Evolutionary conservation across 2,797 vertebrate genomes (phyloP).

Genomic region (Rhinophrynus dorsalis): DNA sequence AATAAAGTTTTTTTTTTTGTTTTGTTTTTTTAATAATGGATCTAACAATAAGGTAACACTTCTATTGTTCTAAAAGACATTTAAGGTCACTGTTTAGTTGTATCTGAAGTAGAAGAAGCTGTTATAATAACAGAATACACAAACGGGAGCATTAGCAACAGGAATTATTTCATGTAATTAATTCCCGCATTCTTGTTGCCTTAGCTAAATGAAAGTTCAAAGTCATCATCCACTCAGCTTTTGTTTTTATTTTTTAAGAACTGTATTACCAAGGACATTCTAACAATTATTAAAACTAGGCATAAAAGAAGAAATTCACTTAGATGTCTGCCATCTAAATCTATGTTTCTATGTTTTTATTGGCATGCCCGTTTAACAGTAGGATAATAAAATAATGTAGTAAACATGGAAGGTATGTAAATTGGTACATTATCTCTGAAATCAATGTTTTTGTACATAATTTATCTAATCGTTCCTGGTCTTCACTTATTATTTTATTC

Average conservation of each 20-base stretch:
- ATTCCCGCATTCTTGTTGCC: slow-evolving; percentile 31
- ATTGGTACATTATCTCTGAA: too few species aligned
- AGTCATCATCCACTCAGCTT: slow-evolving; percentile 36
- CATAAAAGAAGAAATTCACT: slow-evolving; percentile 11
- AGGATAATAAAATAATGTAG: too few species aligned
- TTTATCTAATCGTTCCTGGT: too few species aligned
- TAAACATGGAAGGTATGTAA: too few species aligned
- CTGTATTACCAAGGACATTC: slow-evolving; percentile 31
- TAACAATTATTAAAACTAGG: slow-evolving; percentile 22
- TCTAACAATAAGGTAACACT: not conserved
- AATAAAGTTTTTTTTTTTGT: too few species aligned
- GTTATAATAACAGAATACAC: slow-evolving; percentile 43
- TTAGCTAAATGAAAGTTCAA: slow-evolving; percentile 41
- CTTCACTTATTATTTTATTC: too few species aligned
- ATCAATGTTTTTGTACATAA: too few species aligned
- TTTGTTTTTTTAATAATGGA: too few species aligned
- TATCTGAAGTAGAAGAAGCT: slow-evolving; percentile 7
- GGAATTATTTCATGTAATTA: slow-evolving; percentile 40
- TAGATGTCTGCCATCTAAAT: too few species aligned
- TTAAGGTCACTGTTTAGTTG: slow-evolving; percentile 6
- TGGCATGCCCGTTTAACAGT: too few species aligned
- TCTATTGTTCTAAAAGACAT: slow-evolving; percentile 21
- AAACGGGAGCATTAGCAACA: slow-evolving; percentile 39
- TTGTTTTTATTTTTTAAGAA: slow-evolving; percentile 37
- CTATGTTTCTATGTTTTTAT: too few species aligned